A percentile compares a stretch with the other conserved stretches of the same genome.
Evolutionary conservation across 2,888 invertebrate species (phyloP).

Genomic region (Notocelia uddmanniana): DNA sequence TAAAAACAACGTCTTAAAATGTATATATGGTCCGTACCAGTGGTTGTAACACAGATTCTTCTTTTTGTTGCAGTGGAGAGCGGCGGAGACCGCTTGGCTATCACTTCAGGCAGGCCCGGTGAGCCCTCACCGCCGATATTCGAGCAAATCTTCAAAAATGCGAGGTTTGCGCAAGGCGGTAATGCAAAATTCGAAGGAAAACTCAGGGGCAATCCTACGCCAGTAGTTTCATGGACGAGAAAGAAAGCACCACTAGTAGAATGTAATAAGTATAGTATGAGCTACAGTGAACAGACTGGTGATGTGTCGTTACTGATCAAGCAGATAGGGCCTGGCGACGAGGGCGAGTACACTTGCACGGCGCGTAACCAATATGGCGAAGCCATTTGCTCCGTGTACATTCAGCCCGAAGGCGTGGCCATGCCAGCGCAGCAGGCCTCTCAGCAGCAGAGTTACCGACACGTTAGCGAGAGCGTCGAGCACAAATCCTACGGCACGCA

Average conservation of each 20-base stretch:
- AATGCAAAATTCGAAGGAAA: conserved; percentile 97
- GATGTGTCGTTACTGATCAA: conserved; percentile 96
- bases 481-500: conserved; percentile 87
- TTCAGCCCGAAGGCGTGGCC: conserved; percentile 94
- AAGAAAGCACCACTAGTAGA: conserved; percentile 93
- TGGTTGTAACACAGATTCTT: background rate
- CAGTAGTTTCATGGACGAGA: conserved; percentile 95
- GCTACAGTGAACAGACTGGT: conserved; percentile 96
- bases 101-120: conserved; percentile 85
- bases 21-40: background rate
- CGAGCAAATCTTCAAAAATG: conserved; percentile 97
- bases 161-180: conserved; percentile 97
- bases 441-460: conserved; percentile 88
- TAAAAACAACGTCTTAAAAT: background rate
- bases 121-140: conserved; percentile 96
- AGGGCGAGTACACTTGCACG: conserved; percentile 98
- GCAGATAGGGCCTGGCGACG: conserved; percentile 97
- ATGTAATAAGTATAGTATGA: conserved; percentile 95
- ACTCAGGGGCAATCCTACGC: conserved; percentile 95
- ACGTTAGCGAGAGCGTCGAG: conserved; percentile 87
- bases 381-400: conserved; percentile 97
- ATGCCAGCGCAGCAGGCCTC: conserved; percentile 87
- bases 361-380: conserved; percentile 98
- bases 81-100: conserved; percentile 81
- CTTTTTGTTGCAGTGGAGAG: conserved; percentile 87